Evolutionary conservation across 37 sponge, comb jelly and placozoan species (phyloP).

Genomic region (Tethya wilhelma): DNA sequence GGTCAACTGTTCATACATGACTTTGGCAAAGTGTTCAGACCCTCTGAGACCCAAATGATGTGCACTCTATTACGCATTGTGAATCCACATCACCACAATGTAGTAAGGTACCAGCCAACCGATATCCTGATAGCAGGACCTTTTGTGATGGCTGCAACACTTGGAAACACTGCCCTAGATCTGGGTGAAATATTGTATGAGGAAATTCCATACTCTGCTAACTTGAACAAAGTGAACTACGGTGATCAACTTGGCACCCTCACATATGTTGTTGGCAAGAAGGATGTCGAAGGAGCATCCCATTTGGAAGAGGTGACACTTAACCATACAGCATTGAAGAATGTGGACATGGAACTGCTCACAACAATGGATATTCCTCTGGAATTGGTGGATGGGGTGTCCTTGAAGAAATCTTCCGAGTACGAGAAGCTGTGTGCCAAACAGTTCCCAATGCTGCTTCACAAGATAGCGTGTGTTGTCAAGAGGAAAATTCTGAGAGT

Average conservation of each 20-base stretch:
- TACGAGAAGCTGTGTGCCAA: conserved; percentile 1
- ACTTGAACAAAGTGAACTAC: conserved; percentile 48
- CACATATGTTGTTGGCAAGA: neutral
- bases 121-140: conserved; percentile 60
- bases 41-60: conserved; percentile 24
- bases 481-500: conserved; percentile 32
- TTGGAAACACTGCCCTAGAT: conserved; percentile 35
- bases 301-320: neutral
- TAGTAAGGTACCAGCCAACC: conserved; percentile 18
- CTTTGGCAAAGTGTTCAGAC: conserved; percentile 11
- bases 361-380: neutral
- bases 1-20: conserved; percentile 47
- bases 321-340: neutral
- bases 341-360: neutral
- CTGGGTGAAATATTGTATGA: conserved; percentile 4
- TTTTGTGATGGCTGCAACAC: conserved; percentile 35
- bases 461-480: conserved; percentile 37
- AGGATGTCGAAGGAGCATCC: neutral
- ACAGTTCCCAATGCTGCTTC: conserved; percentile 30
- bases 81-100: conserved; percentile 62
- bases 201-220: conserved; percentile 2
- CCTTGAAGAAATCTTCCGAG: conserved; percentile 1
- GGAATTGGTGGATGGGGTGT: neutral
- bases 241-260: conserved; percentile 40
- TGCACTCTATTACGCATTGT: conserved; percentile 20